phyloP scores from a whole-genome alignment of 2,888 invertebrate species.

The Mechanitis messenoides region DNA sequence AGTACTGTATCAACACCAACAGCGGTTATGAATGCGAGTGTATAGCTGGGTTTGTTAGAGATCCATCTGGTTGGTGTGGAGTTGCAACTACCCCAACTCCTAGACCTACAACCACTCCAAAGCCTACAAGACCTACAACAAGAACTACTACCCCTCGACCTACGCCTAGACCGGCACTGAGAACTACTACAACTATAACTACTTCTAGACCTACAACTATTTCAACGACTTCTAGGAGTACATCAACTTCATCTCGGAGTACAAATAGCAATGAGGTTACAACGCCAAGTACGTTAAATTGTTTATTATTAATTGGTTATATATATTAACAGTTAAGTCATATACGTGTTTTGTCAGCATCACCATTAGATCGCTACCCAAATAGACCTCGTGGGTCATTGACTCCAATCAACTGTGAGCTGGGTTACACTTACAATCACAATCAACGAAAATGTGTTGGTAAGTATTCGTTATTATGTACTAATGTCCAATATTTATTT shows the following conservation, averaged over 20 bases:
- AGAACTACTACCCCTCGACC: conserved; percentile 31
- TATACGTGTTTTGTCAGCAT: conserved; percentile 9
- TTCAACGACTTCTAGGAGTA: conserved; percentile 13
- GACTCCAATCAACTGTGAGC: conserved; percentile 49
- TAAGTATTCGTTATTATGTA: conserved; percentile 35
- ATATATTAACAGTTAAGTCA: too few relatives aligned
- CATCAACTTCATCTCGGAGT: conserved; percentile 12
- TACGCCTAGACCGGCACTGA: conserved; percentile 23
- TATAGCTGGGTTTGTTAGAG: conserved; percentile 84
- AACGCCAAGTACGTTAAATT: conserved; percentile 12
- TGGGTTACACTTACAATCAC: conserved; percentile 53
- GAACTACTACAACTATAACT: conserved; percentile 29
- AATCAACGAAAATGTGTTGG: conserved; percentile 52
- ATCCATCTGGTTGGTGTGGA: conserved; percentile 64
- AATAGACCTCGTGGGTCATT: conserved; percentile 34
- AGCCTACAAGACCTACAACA: conserved; percentile 28
- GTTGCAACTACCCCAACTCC: conserved; percentile 28
- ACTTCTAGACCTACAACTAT: conserved; percentile 26
- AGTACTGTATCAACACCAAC: conserved; percentile 85
- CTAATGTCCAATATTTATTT: neutral
- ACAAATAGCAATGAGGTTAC: conserved; percentile 16
- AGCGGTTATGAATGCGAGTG: conserved; percentile 91
- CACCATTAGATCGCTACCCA: conserved; percentile 37
- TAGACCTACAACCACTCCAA: conserved; percentile 24
- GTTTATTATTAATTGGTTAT: neutral